Evolutionary conservation across 2,113 vertebrate species (phyloP).

Genomic region (Pterocles orientalis): DNA sequence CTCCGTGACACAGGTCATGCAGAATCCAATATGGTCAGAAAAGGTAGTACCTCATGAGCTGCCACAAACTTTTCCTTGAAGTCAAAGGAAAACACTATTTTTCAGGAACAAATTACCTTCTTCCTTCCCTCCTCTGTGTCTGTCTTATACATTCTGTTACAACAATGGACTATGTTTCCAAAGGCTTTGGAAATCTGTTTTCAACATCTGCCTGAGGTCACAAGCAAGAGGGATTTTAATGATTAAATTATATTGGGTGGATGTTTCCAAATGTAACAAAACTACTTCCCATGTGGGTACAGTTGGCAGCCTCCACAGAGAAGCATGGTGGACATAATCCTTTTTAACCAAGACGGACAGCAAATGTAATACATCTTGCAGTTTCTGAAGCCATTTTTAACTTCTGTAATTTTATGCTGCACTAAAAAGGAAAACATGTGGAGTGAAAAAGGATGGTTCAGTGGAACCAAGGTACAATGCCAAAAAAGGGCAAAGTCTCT

Average conservation of each 20-base stretch:
- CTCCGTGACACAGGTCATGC: not conserved
- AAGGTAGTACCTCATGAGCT: not conserved
- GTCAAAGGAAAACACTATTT: not conserved
- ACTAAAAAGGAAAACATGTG: not conserved
- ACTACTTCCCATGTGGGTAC: not conserved
- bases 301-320: conserved; percentile 12
- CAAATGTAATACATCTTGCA: not conserved
- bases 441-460: not conserved
- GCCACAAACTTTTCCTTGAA: not conserved
- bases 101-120: not conserved
- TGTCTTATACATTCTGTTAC: not conserved
- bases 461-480: not conserved
- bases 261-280: not conserved
- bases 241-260: not conserved
- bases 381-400: conserved; percentile 19
- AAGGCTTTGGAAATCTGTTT: conserved; percentile 1
- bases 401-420: not conserved
- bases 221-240: conserved; percentile 20
- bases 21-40: not conserved
- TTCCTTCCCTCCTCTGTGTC: not conserved
- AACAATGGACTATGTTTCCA: not conserved
- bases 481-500: conserved; percentile 30
- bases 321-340: not conserved
- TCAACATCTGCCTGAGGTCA: not conserved
- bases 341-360: not conserved